Evolutionary conservation across 2,797 vertebrate genomes (phyloP), one percentile per base, ranked within the genome.

Genomic region (Sebastes diploproa): DNA sequence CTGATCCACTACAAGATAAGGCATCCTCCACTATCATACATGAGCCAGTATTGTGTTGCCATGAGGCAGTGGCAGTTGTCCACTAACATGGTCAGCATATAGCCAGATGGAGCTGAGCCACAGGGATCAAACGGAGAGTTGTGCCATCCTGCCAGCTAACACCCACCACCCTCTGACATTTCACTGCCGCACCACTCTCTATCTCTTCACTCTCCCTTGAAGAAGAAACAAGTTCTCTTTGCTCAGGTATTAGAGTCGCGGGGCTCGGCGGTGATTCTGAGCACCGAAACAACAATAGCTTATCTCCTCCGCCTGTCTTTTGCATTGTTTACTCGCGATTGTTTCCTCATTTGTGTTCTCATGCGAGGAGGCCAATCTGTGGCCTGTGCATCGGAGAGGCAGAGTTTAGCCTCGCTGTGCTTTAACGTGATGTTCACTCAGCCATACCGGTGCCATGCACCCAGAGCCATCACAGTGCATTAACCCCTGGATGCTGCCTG

Each of bases 21-120:
- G 36, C 58, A 34, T 67, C 68, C 71, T 83, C 65, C 54, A 56
- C 81, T 77, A 75, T 79, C 64, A 80, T 52, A 81, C 81, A 82
- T 69, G 62, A 85, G 84, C 86, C 82, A 84, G 75, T 80, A 82
- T 81, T 76, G 72, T 16, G 79, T 52, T 72, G 80, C 86, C 81
- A 84, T 30, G 65, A 92, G 80, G 82, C 80, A 65, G 81, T 86
- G 87, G 85, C 89, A 88, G 87, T 88, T 77, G 84, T 86, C 87
- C 88, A 78, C 89, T 89, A 89, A 91, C 89, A 84, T 86, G 90
- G 90, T 89, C 91, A 87, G 82, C 38, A 30, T 75, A 87, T 71
- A 85, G 93, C 89, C 93, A 94, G 93, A 93, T 95, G 93, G 92
- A 91, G 89, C 78, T 32, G 79, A 91, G 92, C 93, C 91, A 90